Evolutionary conservation across 1,140 invertebrate genomes (phyloP).

Genomic region (Euschistus heros): DNA sequence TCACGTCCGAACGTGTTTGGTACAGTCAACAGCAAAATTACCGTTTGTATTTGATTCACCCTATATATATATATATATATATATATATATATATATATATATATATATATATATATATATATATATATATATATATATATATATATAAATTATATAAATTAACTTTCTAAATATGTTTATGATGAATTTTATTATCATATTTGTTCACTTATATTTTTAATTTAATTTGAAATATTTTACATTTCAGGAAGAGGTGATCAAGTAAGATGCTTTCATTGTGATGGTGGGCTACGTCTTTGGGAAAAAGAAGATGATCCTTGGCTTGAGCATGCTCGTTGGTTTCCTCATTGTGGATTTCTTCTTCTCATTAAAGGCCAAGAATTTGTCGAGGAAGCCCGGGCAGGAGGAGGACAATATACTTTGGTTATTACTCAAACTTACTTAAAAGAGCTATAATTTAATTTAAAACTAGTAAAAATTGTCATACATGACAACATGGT

Average conservation of each 20-base stretch:
- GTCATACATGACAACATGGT: too few species aligned
- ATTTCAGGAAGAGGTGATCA: slow-evolving; percentile 48
- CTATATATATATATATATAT: too few species aligned
- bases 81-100: too few species aligned
- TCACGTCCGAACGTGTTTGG: too few species aligned
- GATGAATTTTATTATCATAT: neutral
- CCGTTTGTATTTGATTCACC: too few species aligned
- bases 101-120: too few species aligned
- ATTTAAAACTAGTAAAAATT: too few species aligned
- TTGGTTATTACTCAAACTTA: too few species aligned
- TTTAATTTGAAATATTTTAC: slow-evolving; percentile 28
- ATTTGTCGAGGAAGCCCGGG: slow-evolving; percentile 46
- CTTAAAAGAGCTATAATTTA: too few species aligned
- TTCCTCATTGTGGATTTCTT: slow-evolving; percentile 71
- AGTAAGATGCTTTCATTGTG: slow-evolving; percentile 86
- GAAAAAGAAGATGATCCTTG: slow-evolving; percentile 73
- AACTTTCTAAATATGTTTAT: neutral
- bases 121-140: neutral
- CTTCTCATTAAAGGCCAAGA: slow-evolving; percentile 64
- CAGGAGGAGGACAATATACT: neutral
- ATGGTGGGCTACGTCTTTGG: slow-evolving; percentile 77
- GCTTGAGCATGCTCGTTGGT: slow-evolving; percentile 84
- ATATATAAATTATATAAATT: neutral
- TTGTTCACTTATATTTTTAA: neutral
- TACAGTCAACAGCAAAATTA: too few species aligned